Evolutionary conservation across 2,888 invertebrate genomes (phyloP), one percentile per base, ranked within the genome.

Genomic region (Nesidiocoris tenuis): DNA sequence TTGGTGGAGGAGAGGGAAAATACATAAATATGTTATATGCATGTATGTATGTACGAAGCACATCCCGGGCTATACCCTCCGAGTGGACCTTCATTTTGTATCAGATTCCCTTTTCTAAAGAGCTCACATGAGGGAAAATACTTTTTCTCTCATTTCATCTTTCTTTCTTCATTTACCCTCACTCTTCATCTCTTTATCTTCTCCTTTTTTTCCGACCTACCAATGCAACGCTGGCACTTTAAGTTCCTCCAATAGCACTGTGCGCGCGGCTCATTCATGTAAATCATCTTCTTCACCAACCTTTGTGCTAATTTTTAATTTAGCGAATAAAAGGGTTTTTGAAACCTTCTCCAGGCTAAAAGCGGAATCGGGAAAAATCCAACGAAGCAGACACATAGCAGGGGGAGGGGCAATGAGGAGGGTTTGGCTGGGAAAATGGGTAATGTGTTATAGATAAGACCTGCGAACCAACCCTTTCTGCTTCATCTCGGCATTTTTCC

Each of bases 281-380:
- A 72, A 56, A 61, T 61, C 72, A 61, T 63, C 72, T 70, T 59
- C 70, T 59, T 59, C 70, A 39, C 39, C 61, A 17, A 61, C 72
- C 63, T 72, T 72, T 72, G 72, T 63, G 72, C 72, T 72, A 72
- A 72, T 72, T 72, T 72, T 72, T 72, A 61, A 72, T 72, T 72
- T 72, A n/a, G 63, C 18, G 61, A 24, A 72, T 72, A 63, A 70
- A 59, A 70, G 70, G 70, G 59, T 59, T n/a, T 70, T 59, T 70
- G 57, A 70, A 70, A 70, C 70, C 57, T 23, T 59, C 54, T 18
- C 61, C 61, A 54, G 61, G 61, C 61, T 39, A 39, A 39, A 21
- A 72, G 19, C 61, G 61, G 63, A 72, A 72, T 72, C 22, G 72
- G 72, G 63, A 72, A 72, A 72, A 39, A 63, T 61, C 54, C 56